phyloP scores from a whole-genome alignment of 2,113 vertebrate genomes.

The Platysteira castanea region DNA sequence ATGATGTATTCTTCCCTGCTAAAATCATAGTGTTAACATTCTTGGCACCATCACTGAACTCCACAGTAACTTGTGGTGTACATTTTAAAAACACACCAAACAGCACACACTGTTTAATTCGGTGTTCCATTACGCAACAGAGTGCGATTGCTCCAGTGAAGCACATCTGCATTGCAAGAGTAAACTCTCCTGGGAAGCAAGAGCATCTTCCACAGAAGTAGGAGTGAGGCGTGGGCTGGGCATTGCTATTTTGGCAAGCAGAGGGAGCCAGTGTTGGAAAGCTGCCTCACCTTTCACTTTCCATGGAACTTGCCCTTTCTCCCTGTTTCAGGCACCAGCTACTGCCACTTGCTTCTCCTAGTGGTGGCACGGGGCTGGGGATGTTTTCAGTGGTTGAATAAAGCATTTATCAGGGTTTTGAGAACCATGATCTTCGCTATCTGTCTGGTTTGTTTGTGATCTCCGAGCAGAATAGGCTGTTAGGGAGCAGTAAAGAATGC shows the following conservation, averaged over 20 bases:
- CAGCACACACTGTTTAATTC: conserved; percentile 39
- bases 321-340: not conserved
- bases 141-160: not conserved
- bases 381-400: not conserved
- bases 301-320: conserved; percentile 41
- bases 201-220: not conserved
- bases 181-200: conserved; percentile 26
- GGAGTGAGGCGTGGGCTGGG: not conserved
- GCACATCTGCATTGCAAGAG: conserved; percentile 15
- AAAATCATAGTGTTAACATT: not conserved
- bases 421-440: not conserved
- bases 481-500: not conserved
- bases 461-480: not conserved
- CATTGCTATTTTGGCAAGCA: conserved; percentile 33
- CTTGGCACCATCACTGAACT: not conserved
- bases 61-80: conserved; percentile 22
- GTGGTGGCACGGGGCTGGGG: not conserved
- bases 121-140: not conserved
- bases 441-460: not conserved
- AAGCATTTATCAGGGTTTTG: not conserved
- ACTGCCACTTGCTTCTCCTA: not conserved
- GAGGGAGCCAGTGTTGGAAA: conserved; percentile 21
- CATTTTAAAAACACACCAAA: conserved; percentile 26
- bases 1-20: conserved; percentile 12
- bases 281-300: conserved; percentile 55